Evolutionary conservation across 1,140 invertebrate genomes (phyloP).

Genomic region (Adoxophyes honmai): DNA sequence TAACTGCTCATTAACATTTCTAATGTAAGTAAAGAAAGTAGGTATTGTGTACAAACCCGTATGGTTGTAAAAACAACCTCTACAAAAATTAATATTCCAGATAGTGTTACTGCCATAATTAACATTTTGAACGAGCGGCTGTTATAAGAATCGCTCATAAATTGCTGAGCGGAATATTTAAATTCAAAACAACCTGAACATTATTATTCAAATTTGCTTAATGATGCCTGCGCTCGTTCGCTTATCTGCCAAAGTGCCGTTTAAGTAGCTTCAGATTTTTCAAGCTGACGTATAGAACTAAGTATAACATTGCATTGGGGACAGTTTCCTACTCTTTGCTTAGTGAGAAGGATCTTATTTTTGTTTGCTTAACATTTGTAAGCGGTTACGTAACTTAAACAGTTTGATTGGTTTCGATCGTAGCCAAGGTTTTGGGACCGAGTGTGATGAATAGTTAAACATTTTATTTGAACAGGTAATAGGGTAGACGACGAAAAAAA

Average conservation of each 20-base stretch:
- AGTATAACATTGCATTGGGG: no score
- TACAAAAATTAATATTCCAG: constrained; percentile 18
- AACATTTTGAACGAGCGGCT: constrained; percentile 1
- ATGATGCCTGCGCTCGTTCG: neutral
- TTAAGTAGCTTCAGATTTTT: neutral
- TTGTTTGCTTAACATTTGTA: no score
- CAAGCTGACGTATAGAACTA: no score
- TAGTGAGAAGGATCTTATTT: no score
- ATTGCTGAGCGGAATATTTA: neutral
- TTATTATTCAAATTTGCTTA: constrained; percentile 14
- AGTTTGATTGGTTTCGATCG: no score
- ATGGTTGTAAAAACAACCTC: constrained; percentile 3
- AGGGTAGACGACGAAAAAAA: no score
- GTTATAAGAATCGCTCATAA: neutral
- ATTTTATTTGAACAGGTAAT: no score
- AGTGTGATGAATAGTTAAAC: no score
- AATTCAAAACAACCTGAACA: neutral
- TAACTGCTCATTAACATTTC: constrained; percentile 16
- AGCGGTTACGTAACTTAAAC: no score
- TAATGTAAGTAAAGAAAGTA: constrained; percentile 11
- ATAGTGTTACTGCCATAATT: constrained; percentile 10
- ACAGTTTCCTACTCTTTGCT: no score
- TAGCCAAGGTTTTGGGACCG: no score
- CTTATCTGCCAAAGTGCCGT: neutral
- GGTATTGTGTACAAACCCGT: constrained; percentile 7